Base-by-base conservation (phyloP, 2,113 vertebrate genomes). In the Sinosuthora webbiana region DNA sequence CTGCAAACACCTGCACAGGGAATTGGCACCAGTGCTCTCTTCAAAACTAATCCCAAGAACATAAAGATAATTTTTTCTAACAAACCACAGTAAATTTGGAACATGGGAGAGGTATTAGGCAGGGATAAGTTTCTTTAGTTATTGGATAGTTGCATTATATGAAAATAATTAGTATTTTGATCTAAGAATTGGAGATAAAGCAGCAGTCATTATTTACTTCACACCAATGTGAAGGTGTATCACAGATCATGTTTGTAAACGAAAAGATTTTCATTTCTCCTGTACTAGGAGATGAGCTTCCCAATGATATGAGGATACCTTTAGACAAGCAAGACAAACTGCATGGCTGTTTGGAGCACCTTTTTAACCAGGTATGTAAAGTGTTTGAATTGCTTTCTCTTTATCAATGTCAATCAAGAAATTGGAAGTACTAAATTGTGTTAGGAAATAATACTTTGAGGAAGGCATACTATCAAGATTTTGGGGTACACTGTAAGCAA, bases 291-390 rank as follows among this genome's bases (percentile, higher is more conserved):
- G 99, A 99, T 6, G 99, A 99, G 95, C 97, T 99, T 93, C 99
- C 99, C 5, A 99, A 97, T 96, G 99, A 99, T 95, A 99, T 99
- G 99, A 98, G 99, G 94, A 99, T 99, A 91, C 97, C 99, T 15
- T 98, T 98, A 7, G 99, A 99, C 96, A 99, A 99, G 76, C 99
- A 99, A 97, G 99, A 99, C 97, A 99, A 99, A 93, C 98, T 99
- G 18, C 99, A 99, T 2, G 99, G 99, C 85, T 99, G 99, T 94
- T 98, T 99, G 50, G 99, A 99, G 82, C 99, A 99, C 86, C 99
- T 99, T 83, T 99, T 99, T 93, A 99, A 99, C 96, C 99, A 99
- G 98, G 99, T 99, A 35, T 41, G 35, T 41, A 55, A 87, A 70
- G 21, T 1, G 1, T 59, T 35, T 37, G 64, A 78, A 56, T 55